phyloP scores from a whole-genome alignment of 2,888 invertebrate genomes.

The Drosophila testacea region DNA sequence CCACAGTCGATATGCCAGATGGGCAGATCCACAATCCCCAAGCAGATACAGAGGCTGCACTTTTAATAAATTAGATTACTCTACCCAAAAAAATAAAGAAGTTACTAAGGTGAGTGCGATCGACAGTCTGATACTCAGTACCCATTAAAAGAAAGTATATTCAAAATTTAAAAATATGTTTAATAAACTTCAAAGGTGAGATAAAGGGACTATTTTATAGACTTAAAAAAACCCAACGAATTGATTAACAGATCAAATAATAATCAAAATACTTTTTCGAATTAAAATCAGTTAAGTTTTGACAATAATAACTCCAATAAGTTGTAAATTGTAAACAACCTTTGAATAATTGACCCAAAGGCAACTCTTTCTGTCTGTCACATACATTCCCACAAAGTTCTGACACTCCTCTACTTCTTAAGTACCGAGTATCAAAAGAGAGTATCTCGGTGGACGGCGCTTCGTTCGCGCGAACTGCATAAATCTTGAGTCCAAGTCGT shows the following conservation, averaged over 20 bases:
- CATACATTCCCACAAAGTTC: not conserved
- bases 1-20: constrained; percentile 32
- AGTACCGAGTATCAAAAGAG: not conserved
- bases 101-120: not conserved
- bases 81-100: constrained; percentile 19
- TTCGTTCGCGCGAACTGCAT: constrained; percentile 73
- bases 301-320: too few species aligned
- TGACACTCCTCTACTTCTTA: not conserved
- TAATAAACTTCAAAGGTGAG: too few species aligned
- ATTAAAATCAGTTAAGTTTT: too few species aligned
- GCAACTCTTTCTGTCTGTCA: not conserved
- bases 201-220: too few species aligned
- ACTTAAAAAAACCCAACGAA: not conserved
- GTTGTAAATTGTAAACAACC: too few species aligned
- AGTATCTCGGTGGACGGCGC: constrained; percentile 42
- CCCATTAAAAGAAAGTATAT: too few species aligned
- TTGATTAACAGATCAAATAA: not conserved
- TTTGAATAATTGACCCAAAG: too few species aligned
- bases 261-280: not conserved
- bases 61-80: constrained; percentile 80
- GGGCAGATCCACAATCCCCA: constrained; percentile 1
- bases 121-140: not conserved
- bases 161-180: too few species aligned
- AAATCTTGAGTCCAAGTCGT: constrained; percentile 52
- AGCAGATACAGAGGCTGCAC: constrained; percentile 64